A percentile compares a stretch with the other conserved stretches of the same genome.
Conservation (phyloP, 2,888 invertebrate species). For the Ceramica pisi region DNA sequence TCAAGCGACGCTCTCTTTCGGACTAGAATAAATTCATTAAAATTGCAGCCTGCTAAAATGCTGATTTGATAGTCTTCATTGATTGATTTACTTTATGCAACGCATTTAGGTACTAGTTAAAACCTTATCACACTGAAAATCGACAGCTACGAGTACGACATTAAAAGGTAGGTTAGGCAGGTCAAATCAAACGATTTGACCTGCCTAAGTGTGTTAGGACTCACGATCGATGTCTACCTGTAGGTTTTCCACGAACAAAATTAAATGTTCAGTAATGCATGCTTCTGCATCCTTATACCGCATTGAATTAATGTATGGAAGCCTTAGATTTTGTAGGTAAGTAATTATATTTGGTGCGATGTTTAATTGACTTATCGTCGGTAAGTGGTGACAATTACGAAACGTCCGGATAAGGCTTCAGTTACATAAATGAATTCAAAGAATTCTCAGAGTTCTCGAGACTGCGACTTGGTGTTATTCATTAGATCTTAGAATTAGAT, state of each 20-base stretch:
- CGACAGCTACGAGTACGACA: conserved; percentile 6
- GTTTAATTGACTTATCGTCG: not conserved
- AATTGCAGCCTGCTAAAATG: not conserved
- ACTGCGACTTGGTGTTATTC: not conserved
- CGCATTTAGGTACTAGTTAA: not conserved
- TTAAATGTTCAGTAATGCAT: not conserved
- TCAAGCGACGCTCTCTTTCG: not conserved
- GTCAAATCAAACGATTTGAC: too few relatives aligned
- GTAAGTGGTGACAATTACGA: not conserved
- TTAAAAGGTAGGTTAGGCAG: not conserved
- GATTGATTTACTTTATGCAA: not conserved
- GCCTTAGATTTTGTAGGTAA: not conserved
- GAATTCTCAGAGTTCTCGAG: not conserved
- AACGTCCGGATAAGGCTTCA: conserved; percentile 9
- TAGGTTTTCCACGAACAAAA: conserved; percentile 14
- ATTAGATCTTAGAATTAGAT: not conserved
- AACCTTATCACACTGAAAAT: not conserved
- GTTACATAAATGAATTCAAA: conserved; percentile 15
- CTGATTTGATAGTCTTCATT: not conserved
- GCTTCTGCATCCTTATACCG: conserved; percentile 1
- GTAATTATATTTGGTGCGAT: not conserved
- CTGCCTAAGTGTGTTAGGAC: conserved; percentile 12
- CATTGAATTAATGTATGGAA: conserved; percentile 29
- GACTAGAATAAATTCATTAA: not conserved
- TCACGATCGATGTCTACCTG: conserved; percentile 39